phyloP scores from a whole-genome alignment of 2,888 invertebrate genomes.

The Pristionchus japonicus region DNA sequence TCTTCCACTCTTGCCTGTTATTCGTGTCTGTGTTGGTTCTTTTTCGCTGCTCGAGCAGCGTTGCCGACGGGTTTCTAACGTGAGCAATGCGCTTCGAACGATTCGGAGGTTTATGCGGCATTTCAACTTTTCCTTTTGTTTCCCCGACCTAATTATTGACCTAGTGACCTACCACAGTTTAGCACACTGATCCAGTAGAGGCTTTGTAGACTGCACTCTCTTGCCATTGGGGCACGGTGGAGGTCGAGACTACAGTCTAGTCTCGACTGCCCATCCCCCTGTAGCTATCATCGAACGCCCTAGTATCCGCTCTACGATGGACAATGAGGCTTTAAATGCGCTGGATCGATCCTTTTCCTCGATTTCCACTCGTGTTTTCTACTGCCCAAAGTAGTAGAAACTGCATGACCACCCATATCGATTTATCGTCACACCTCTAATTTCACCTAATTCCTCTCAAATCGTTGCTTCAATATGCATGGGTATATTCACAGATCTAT shows the following conservation, averaged over 20 bases:
- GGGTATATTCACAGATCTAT: slow-evolving; percentile 34
- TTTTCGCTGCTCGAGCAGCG: background rate
- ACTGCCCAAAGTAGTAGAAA: background rate
- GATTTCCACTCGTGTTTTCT: background rate
- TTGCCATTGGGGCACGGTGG: background rate
- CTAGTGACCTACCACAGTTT: background rate
- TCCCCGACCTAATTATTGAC: slow-evolving; percentile 10
- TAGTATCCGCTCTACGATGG: background rate
- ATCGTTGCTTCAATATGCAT: slow-evolving; percentile 14
- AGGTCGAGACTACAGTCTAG: background rate
- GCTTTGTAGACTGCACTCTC: background rate
- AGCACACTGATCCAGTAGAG: background rate
- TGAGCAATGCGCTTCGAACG: slow-evolving; percentile 22
- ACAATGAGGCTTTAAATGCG: slow-evolving; percentile 4
- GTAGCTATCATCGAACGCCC: slow-evolving; percentile 12
- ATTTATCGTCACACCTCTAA: background rate
- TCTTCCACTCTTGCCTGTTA: background rate
- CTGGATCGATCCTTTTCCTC: background rate
- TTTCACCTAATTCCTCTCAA: background rate
- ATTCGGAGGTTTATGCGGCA: slow-evolving; percentile 7
- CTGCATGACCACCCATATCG: background rate
- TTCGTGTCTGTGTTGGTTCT: background rate
- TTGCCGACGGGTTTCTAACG: background rate
- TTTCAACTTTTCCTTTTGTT: background rate
- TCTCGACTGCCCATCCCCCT: background rate